A percentile compares a stretch with the other conserved stretches of the same genome.
These are phyloP conservation scores for Linepithema humile DNA, from an alignment of 1,140 invertebrate species.

Conservation along the genomic window DNA sequence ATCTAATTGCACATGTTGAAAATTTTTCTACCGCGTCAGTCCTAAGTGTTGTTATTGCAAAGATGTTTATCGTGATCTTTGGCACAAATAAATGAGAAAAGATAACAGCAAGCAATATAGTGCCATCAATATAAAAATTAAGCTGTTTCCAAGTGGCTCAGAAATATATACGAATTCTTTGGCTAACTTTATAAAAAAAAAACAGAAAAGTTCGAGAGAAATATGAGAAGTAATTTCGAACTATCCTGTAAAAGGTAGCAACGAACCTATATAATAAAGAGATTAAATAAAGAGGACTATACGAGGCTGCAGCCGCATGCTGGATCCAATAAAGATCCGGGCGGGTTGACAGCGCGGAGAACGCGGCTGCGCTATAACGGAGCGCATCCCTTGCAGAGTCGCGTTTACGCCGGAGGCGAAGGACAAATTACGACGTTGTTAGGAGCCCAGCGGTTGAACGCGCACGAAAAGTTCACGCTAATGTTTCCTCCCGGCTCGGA, in stretches of 20 bases:
- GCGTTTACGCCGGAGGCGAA: constrained; percentile 2
- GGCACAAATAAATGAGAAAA: not conserved
- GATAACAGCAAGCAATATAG: not conserved
- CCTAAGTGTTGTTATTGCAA: too few relatives aligned
- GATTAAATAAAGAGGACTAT: not conserved
- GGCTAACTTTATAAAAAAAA: not conserved
- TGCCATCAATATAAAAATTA: not conserved
- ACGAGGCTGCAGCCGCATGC: not conserved
- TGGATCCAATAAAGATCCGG: constrained; percentile 9
- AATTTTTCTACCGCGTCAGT: too few relatives aligned
- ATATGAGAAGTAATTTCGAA: not conserved
- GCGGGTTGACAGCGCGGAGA: not conserved
- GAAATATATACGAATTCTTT: not conserved
- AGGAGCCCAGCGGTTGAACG: not conserved
- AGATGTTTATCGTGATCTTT: too few relatives aligned
- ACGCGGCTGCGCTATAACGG: constrained; percentile 8
- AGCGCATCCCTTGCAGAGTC: not conserved
- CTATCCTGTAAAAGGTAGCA: not conserved
- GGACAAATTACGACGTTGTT: constrained; percentile 26
- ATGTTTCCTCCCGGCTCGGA: not conserved
- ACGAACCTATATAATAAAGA: not conserved
- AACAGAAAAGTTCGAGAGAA: not conserved
- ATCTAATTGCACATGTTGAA: too few relatives aligned
- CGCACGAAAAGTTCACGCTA: constrained; percentile 4
- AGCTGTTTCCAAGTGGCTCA: not conserved